These are phyloP conservation scores for Dendrocincla tyrannina DNA, from an alignment of 2,797 vertebrate species.

Conservation along the genomic window DNA sequence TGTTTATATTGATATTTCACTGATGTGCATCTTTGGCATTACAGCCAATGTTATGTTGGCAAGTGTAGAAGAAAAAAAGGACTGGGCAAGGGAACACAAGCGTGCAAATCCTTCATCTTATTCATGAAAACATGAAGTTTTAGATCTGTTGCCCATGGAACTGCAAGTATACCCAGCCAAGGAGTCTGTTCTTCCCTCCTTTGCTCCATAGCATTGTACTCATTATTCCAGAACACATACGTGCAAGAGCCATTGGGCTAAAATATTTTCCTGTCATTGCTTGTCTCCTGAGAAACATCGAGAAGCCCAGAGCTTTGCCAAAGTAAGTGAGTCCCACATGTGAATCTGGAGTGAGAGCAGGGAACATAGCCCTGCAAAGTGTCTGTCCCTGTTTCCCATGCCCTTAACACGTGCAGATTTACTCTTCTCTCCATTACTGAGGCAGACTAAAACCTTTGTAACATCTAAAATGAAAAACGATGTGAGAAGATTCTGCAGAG, in stretches of 20 bases:
- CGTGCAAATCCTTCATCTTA: background rate
- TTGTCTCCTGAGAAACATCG: background rate
- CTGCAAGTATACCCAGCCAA: background rate
- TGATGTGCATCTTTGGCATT: background rate
- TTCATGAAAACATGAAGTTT: background rate
- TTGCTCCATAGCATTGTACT: background rate
- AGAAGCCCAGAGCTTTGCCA: background rate
- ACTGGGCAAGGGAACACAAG: background rate
- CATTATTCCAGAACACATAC: background rate
- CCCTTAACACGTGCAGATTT: background rate
- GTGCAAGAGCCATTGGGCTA: background rate
- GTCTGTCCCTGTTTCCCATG: fast-evolving
- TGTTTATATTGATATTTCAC: background rate
- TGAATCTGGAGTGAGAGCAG: background rate
- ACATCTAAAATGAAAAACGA: background rate
- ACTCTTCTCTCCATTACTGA: background rate
- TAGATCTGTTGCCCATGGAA: background rate
- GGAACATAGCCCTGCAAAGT: background rate
- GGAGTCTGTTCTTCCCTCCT: background rate
- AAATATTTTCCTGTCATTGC: background rate
- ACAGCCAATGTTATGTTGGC: background rate
- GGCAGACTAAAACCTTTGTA: background rate
- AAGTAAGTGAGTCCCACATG: background rate
- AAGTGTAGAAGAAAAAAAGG: background rate
- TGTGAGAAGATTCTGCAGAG: background rate